Conservation (phyloP, 1,140 invertebrate genomes). For the Colletes gigas region DNA sequence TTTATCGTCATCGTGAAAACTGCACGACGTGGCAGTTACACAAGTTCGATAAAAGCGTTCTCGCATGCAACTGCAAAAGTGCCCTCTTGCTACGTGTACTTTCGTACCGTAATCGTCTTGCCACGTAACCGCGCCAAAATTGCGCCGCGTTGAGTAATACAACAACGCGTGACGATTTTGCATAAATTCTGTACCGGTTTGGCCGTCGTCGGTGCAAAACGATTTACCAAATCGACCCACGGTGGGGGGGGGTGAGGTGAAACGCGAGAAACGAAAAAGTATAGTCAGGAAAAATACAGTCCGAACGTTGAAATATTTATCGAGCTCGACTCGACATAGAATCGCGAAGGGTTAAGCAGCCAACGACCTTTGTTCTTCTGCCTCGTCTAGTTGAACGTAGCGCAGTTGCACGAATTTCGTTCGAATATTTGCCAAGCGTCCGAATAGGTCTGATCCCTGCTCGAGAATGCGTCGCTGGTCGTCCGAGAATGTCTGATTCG, state of each 20-base stretch:
- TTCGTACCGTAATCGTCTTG: slow-evolving; percentile 6
- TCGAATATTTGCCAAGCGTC: too few species aligned
- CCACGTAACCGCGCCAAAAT: slow-evolving; percentile 27
- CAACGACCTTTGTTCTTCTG: too few species aligned
- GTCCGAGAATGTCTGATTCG: background rate
- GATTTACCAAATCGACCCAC: background rate
- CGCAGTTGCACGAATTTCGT: too few species aligned
- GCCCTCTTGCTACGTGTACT: background rate
- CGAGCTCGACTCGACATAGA: too few species aligned
- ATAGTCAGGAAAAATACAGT: too few species aligned
- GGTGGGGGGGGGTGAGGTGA: too few species aligned
- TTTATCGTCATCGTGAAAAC: background rate
- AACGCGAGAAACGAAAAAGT: too few species aligned
- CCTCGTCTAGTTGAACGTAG: too few species aligned
- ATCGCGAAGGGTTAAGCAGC: too few species aligned
- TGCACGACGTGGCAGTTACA: background rate
- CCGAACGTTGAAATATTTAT: too few species aligned
- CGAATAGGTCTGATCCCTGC: too few species aligned
- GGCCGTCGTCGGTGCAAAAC: background rate
- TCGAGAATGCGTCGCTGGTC: background rate
- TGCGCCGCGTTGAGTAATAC: slow-evolving; percentile 23
- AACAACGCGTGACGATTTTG: slow-evolving; percentile 21
- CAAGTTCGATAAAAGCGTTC: slow-evolving; percentile 21
- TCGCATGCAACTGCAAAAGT: slow-evolving; percentile 15
- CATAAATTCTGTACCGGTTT: slow-evolving; percentile 1